Evolutionary conservation across 2,113 vertebrate genomes (phyloP), one percentile per base, ranked within the genome.

Genomic region (Rhabdornis inornatus): DNA sequence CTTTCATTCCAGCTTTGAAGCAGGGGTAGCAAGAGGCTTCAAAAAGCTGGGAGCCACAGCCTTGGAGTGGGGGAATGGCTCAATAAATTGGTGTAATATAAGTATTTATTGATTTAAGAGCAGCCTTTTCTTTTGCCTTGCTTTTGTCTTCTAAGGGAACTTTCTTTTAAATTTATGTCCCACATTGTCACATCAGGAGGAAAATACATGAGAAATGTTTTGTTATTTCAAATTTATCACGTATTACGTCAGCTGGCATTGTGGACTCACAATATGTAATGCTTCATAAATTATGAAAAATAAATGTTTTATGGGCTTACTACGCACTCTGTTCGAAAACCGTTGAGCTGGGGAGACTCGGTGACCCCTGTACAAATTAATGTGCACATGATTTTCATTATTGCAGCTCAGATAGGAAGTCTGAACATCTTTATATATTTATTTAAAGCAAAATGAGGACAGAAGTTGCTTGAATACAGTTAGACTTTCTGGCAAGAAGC

Each of bases 271-370:
- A 95, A 94, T 97, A 97, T 96, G 92, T 95, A 97, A 97, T 96
- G 96, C 96, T 97, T 96, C 95, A 97, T 97, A 97, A 97, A 97
- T 97, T 97, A 96, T 95, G 94, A 97, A 96, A 97, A 97, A 96
- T 95, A 95, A 95, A 96, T 95, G 95, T 64, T 97, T 96, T 91
- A 92, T 93, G 87, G 96, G 89, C 72, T 96, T 93, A 87, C 94
- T 87, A 89, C 20, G 3, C 88, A 95, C 94, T 84, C 94, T 83
- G 92, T 94, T 92, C 93, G 95, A 94, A 95, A 96, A 94, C 84
- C 44, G 7, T 95, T 93, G 96, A 95, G 95, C 92, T 94, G 93
- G 79, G 95, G 93, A 97, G 93, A 95, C 93, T 94, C 61, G 5
- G 61, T 96, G 95, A 96, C 95, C 95, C 87, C 91, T 53, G 30